Base-by-base conservation (phyloP, 1,140 invertebrate species). In the Brachionus paranguensis region DNA sequence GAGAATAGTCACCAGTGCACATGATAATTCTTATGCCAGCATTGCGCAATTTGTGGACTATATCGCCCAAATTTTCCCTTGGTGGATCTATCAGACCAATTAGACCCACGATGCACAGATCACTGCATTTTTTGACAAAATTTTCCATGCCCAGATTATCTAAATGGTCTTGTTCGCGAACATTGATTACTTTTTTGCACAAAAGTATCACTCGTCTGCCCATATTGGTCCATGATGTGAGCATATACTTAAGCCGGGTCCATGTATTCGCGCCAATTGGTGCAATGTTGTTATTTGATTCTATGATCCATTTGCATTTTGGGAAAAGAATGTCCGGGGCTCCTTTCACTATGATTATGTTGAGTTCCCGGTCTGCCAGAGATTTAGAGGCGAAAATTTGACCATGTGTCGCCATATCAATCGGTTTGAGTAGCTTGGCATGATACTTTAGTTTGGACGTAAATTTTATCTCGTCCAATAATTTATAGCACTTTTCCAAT, bases 101-200 rank as follows among this genome's bases (percentile, higher is more conserved):
- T n/a, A 79, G 27, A 3, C 76, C 76, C 17, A 79, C 53, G 20
- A 79, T 68, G 55, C 47, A 83, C 33, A 70, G n/a, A 55, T 43
- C 76, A 55, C 55, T 78, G 29, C 89, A 90, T 29, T 88, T 87
- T 84, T 27, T 85, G 78, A 79, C n/a, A 41, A 84, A 78, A 55
- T 55, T 60, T 14, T 78, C 76, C 24, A 55, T 8, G 17, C 50
- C 33, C 6, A 47, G n/a, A n/a, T 55, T 3, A 17, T 37, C 10
- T 1, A 78, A 17, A 17, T 78, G 47, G 17, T 78, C 14, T 55
- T 78, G 50, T 45, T 78, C 47, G 14, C 47, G 24, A 55, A 7
- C 6, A 55, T 50, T 78, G 12, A 78, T 45, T 7, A 55, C 17
- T 60, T 78, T 55, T 78, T 78, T 55, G 55, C 76, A 60, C 33